phyloP scores from a whole-genome alignment of 2,113 vertebrate genomes.

The Boulengeromyrus knoepffleri region DNA sequence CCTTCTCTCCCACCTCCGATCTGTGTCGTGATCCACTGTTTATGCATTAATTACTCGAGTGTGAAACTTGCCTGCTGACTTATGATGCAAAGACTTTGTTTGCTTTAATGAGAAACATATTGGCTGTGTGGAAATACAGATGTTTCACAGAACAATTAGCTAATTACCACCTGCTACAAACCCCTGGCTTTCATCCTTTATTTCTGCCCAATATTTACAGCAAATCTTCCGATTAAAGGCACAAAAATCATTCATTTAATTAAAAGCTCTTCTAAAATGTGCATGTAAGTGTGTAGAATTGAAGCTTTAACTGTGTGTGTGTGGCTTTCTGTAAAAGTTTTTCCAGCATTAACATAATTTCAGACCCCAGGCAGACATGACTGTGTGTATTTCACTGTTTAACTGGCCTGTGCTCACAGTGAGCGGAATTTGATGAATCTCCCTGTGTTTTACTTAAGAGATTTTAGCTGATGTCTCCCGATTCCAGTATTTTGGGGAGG shows the following conservation, averaged over 20 bases:
- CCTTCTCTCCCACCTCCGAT: neutral
- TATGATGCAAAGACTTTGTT: neutral
- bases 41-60: neutral
- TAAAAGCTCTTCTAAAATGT: neutral
- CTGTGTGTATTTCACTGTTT: neutral
- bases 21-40: neutral
- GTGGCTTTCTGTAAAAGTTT: neutral
- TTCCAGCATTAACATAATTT: neutral
- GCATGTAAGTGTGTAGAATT: neutral
- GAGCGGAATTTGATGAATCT: neutral
- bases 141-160: neutral
- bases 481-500: neutral
- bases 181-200: neutral
- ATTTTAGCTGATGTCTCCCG: neutral
- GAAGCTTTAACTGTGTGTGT: neutral
- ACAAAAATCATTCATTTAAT: neutral
- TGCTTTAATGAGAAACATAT: neutral
- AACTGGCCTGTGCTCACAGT: neutral
- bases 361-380: neutral
- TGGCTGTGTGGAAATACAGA: neutral
- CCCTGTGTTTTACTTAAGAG: neutral
- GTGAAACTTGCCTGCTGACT: neutral
- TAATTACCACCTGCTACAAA: neutral
- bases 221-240: neutral
- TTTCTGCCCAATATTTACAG: neutral